A percentile compares a stretch with the other conserved stretches of the same genome.
Evolutionary conservation across 2,113 vertebrate genomes (phyloP).

Genomic region (Aspiorhynchus laticeps): DNA sequence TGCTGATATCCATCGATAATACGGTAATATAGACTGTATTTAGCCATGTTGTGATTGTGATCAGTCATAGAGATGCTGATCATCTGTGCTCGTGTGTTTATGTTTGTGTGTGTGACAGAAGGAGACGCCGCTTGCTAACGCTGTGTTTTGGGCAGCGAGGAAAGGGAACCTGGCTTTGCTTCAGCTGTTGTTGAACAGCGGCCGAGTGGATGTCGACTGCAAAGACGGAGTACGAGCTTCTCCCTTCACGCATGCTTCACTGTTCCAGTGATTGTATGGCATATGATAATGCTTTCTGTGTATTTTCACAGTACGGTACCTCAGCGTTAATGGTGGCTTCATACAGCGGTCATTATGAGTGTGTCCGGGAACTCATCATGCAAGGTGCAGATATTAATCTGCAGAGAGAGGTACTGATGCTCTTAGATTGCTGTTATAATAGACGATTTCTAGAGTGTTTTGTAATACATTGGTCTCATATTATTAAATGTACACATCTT

Average conservation of each 20-base stretch:
- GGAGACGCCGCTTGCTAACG: slow-evolving; percentile 96
- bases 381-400: slow-evolving; percentile 97
- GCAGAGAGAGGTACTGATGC: slow-evolving; percentile 86
- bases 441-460: neutral
- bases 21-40: neutral
- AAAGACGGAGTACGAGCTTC: slow-evolving; percentile 88
- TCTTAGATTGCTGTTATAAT: neutral
- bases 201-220: slow-evolving; percentile 95
- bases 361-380: slow-evolving; percentile 88
- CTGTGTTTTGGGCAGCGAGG: slow-evolving; percentile 94
- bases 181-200: slow-evolving; percentile 94
- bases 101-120: slow-evolving; percentile 81
- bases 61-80: neutral
- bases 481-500: neutral
- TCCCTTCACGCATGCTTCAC: neutral
- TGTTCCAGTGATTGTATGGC: neutral
- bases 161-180: slow-evolving; percentile 94
- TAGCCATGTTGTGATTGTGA: neutral
- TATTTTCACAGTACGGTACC: slow-evolving; percentile 84
- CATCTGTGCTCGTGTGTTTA: neutral
- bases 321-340: slow-evolving; percentile 96
- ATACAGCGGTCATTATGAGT: slow-evolving; percentile 86
- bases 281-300: neutral
- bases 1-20: too few species aligned
- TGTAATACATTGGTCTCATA: neutral